Conservation (phyloP, 2,888 invertebrate species). For the Tethea ocularis region DNA sequence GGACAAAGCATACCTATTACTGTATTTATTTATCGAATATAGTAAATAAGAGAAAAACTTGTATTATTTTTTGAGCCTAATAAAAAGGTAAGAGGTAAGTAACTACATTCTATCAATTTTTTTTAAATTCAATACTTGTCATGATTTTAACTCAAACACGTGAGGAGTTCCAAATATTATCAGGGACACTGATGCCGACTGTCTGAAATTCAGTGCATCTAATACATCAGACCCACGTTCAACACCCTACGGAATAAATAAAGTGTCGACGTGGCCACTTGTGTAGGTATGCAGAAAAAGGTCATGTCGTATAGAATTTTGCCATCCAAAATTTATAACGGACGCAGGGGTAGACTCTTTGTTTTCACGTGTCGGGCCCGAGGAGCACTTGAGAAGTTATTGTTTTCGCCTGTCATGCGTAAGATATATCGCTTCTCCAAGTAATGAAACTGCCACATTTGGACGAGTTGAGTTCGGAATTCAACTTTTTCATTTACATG, state of each 20-base stretch:
- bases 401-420: constrained; percentile 65
- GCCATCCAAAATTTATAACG: constrained; percentile 57
- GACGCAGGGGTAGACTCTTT: constrained; percentile 44
- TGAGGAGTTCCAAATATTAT: too few relatives aligned
- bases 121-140: too few relatives aligned
- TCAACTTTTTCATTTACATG: constrained; percentile 40
- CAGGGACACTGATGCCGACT: neutral
- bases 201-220: neutral
- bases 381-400: constrained; percentile 58
- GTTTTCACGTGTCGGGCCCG: constrained; percentile 52
- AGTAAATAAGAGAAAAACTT: too few relatives aligned
- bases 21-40: too few relatives aligned
- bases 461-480: constrained; percentile 19
- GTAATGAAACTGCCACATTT: constrained; percentile 45
- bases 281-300: constrained; percentile 43
- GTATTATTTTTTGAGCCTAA: too few relatives aligned
- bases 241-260: constrained; percentile 36
- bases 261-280: constrained; percentile 30
- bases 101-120: too few relatives aligned
- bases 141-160: too few relatives aligned
- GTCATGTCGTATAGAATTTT: constrained; percentile 46
- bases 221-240: constrained; percentile 14
- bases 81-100: too few relatives aligned
- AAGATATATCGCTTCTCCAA: constrained; percentile 61
- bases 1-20: too few relatives aligned